Base-by-base conservation (phyloP, 2,888 invertebrate genomes). In the Eumacrocentrus americanus region DNA sequence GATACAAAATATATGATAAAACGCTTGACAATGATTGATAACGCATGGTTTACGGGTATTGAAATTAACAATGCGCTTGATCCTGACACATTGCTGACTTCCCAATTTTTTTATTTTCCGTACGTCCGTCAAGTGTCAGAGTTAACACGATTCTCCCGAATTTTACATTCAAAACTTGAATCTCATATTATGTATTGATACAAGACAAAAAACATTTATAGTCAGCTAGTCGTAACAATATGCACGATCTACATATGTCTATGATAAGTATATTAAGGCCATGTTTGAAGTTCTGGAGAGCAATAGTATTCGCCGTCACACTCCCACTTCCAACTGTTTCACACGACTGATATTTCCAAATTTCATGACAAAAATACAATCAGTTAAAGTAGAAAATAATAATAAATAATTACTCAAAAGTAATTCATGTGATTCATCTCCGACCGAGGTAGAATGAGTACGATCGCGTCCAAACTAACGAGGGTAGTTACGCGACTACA, bases 241-340 rank as follows among this genome's bases (percentile, higher is more conserved):
- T 52, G 54, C 61, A 63, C 60, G 61, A 64, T 62, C 63, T 62
- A 62, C 61, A 59, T 63, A 68, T 66, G 62, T 63, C 62, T 71
- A 72, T 67, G 70, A 73, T 76, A 75, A 77, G 74, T 75, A 75
- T 75, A 72, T 73, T 75, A 75, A 75, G 76, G 75, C 76, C 77
- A 70, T 72, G 66, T 69, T 66, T 73, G 70, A 74, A 73, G 73
- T 63, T 69, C 63, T 71, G 70, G 71, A 73, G 71, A 73, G 61
- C 61, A 62, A 59, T 67, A 55, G 42, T 63, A 62, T 57, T 46
- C 48, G 62, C 60, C 63, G 59, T 57, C 50, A 64, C 61, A 58
- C 55, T 53, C 48, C 54, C 46, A 54, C 70, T 72, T 72, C 71
- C 73, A 73, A 73, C 70, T 74, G 73, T 72, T 68, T 54, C 37